These are phyloP conservation scores for Oreohelix idahoensis DNA, from an alignment of 1,140 invertebrate genomes.

Conservation along the genomic window DNA sequence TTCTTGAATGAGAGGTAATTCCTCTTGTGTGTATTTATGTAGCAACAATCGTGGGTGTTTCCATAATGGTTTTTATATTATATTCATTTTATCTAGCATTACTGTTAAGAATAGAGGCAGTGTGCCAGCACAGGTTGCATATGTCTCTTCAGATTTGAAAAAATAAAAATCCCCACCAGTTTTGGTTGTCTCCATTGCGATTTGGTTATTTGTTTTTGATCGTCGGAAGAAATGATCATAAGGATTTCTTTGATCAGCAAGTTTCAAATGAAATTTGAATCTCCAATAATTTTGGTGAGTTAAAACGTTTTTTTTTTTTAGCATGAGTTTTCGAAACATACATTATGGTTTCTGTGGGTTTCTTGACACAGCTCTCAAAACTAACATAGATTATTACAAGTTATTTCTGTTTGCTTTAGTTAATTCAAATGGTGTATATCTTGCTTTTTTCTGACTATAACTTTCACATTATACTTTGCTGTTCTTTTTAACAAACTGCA, in stretches of 20 bases:
- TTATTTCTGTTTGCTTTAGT: not conserved
- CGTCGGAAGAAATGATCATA: not conserved
- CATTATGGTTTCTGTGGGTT: not conserved
- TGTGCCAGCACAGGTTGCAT: not conserved
- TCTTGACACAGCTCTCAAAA: not conserved
- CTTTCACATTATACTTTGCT: not conserved
- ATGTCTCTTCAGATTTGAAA: not conserved
- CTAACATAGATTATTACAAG: not conserved
- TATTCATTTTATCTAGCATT: not conserved
- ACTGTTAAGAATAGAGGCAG: not conserved
- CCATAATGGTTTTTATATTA: not conserved
- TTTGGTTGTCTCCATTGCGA: not conserved
- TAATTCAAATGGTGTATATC: not conserved
- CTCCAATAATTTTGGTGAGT: constrained; percentile 10
- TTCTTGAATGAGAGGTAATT: not conserved
- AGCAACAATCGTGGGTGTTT: too few species aligned
- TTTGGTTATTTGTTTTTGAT: not conserved
- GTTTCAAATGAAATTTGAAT: not conserved
- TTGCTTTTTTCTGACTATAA: not conserved
- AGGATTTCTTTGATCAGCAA: not conserved
- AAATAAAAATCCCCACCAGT: not conserved
- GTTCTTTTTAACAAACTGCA: not conserved
- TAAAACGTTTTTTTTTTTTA: not conserved
- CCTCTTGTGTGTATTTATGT: too few species aligned
- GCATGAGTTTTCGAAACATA: not conserved